phyloP scores from a whole-genome alignment of 2,797 vertebrate species.

The Pteropus rufus region DNA sequence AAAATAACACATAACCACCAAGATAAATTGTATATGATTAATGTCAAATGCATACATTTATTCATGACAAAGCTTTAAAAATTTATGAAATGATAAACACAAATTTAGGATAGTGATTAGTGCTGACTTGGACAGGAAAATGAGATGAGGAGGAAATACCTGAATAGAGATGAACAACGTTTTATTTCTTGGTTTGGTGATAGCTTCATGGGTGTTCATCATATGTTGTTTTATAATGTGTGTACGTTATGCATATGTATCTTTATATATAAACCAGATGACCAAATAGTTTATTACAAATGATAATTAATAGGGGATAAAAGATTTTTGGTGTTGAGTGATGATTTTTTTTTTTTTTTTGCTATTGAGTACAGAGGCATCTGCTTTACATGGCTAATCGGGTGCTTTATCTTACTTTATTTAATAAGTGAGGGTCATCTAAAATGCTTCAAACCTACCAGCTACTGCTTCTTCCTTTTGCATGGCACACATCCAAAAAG shows the following conservation, averaged over 20 bases:
- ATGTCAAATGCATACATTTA: neutral
- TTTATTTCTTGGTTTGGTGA: neutral
- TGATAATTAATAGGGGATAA: neutral
- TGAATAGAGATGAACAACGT: neutral
- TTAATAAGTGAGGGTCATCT: neutral
- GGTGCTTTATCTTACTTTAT: neutral
- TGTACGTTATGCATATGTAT: neutral
- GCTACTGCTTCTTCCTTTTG: neutral
- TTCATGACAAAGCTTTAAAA: neutral
- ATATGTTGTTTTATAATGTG: neutral
- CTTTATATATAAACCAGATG: neutral
- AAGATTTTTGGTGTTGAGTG: neutral
- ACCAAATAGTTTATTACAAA: neutral
- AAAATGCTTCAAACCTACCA: neutral
- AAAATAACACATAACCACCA: neutral
- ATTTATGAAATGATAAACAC: neutral
- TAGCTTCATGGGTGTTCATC: neutral
- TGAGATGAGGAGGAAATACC: neutral
- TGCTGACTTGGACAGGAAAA: neutral
- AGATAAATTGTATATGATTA: neutral
- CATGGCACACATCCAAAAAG: neutral
- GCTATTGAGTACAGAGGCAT: neutral
- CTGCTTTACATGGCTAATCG: neutral
- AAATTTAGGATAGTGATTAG: neutral
- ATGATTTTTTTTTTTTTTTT: neutral